These are phyloP conservation scores for Spilogale gracilis DNA, from an alignment of 2,113 vertebrate species.

Conservation along the genomic window DNA sequence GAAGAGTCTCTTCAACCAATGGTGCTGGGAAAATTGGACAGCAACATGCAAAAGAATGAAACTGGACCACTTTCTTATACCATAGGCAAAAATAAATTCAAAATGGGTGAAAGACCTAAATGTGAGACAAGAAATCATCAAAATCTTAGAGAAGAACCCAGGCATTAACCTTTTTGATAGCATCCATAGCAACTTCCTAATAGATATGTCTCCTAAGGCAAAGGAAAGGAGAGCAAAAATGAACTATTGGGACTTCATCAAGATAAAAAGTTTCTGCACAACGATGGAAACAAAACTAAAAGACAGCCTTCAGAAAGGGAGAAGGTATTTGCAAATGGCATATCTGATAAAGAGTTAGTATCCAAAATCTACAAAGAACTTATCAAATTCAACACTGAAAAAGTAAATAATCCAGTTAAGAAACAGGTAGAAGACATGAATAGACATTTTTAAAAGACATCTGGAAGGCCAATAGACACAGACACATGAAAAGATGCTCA, in stretches of 20 bases:
- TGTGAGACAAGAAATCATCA: neutral
- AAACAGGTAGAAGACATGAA: no score
- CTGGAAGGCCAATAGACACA: no score
- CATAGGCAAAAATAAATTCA: no score
- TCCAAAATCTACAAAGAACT: no score
- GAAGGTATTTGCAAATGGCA: no score
- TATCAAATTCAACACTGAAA: no score
- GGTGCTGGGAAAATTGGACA: neutral
- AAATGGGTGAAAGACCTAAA: neutral
- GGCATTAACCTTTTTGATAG: neutral
- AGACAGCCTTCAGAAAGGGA: no score
- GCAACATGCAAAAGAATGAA: neutral
- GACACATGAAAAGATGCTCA: neutral
- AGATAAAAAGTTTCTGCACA: neutral
- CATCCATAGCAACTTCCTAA: neutral
- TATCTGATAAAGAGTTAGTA: no score
- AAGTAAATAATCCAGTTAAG: no score
- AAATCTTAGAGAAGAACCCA: neutral
- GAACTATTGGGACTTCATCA: neutral
- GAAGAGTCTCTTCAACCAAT: neutral
- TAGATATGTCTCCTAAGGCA: neutral
- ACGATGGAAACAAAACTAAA: neutral
- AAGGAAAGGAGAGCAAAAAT: neutral
- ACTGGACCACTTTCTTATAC: no score
- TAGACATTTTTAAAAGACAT: no score